A percentile compares a stretch with the other conserved stretches of the same genome.
Evolutionary conservation across 2,113 vertebrate species (phyloP).

Genomic region (Nipponia nippon): DNA sequence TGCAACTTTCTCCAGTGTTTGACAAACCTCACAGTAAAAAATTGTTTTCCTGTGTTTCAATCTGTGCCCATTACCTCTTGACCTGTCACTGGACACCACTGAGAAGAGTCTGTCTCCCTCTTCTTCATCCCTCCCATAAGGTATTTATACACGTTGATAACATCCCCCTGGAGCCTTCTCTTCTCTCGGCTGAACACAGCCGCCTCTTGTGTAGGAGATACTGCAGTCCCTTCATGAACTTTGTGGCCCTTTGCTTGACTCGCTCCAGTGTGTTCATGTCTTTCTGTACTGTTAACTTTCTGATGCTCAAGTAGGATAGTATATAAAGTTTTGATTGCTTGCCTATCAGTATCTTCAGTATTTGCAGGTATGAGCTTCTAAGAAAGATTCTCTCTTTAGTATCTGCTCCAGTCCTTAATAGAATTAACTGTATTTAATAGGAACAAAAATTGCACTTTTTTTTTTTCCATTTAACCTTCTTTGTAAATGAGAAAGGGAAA

Average conservation of each 20-base stretch:
- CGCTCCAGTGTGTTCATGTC: not conserved
- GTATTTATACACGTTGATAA: not conserved
- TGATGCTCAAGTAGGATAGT: not conserved
- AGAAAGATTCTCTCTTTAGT: not conserved
- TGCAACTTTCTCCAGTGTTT: not conserved
- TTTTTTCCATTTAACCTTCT: not conserved
- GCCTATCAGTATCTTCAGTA: not conserved
- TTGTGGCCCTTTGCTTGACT: not conserved
- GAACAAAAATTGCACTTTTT: not conserved
- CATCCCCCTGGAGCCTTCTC: not conserved
- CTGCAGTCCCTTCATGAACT: not conserved
- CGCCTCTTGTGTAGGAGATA: not conserved
- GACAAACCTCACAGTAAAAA: not conserved
- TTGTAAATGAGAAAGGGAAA: not conserved
- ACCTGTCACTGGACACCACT: not conserved
- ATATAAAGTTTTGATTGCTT: not conserved
- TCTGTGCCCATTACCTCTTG: not conserved
- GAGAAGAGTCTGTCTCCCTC: not conserved
- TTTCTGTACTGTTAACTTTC: not conserved
- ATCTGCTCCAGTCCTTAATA: not conserved
- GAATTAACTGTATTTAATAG: not conserved
- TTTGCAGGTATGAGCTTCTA: not conserved
- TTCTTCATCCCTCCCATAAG: not conserved
- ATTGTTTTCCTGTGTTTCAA: not conserved
- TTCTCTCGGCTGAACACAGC: not conserved